Conservation (phyloP, 2,888 invertebrate genomes). For the Sarcophaga caerulescens region DNA sequence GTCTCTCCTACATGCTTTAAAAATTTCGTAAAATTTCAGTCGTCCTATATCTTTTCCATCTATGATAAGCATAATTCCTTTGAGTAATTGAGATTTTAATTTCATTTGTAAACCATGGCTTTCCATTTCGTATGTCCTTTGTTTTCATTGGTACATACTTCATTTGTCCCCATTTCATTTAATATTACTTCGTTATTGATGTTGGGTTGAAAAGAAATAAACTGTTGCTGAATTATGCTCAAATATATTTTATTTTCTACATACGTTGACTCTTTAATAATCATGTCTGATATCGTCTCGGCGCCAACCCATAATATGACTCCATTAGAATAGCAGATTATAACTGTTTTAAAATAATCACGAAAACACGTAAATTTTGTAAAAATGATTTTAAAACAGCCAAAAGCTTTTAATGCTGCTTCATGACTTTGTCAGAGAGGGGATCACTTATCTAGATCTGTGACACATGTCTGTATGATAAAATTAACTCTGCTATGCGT, state of each 20-base stretch:
- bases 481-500: slow-evolving; percentile 56
- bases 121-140: too few relatives aligned
- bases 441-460: slow-evolving; percentile 69
- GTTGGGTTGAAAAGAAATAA: background rate
- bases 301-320: background rate
- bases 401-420: slow-evolving; percentile 27
- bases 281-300: slow-evolving; percentile 51
- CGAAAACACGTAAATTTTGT: slow-evolving; percentile 64
- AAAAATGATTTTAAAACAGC: slow-evolving; percentile 56
- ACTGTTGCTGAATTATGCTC: slow-evolving; percentile 4
- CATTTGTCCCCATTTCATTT: too few relatives aligned
- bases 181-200: too few relatives aligned
- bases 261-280: slow-evolving; percentile 65
- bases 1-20: too few relatives aligned
- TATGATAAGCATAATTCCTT: too few relatives aligned
- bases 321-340: slow-evolving; percentile 55
- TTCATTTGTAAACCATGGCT: too few relatives aligned
- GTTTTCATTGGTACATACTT: too few relatives aligned
- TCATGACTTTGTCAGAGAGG: slow-evolving; percentile 13
- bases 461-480: slow-evolving; percentile 68
- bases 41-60: too few relatives aligned
- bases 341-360: slow-evolving; percentile 55
- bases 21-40: too few relatives aligned
- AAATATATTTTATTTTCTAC: too few relatives aligned
- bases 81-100: too few relatives aligned